Percentiles rank a stretch among this genome's conserved stretches.
phyloP scores from a whole-genome alignment of 37 sponge, comb jelly and placozoan genomes.

The Oopsacas minuta region DNA sequence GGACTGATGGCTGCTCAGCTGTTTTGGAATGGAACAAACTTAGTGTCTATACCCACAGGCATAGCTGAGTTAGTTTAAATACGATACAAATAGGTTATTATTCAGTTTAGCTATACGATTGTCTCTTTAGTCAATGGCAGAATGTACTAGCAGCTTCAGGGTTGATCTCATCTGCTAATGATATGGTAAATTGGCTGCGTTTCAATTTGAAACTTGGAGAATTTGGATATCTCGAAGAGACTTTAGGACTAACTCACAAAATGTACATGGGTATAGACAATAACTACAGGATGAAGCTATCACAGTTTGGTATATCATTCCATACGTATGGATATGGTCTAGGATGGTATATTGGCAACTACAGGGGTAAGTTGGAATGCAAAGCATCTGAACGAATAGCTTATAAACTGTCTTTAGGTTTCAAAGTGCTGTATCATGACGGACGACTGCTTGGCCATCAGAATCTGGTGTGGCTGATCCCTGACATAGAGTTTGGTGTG shows the following conservation, averaged over 20 bases:
- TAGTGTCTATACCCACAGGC: neutral
- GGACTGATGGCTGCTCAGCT: neutral
- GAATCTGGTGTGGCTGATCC: neutral
- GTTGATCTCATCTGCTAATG: neutral
- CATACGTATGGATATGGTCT: conserved; percentile 1
- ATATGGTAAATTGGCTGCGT: neutral
- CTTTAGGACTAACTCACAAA: neutral
- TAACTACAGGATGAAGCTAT: neutral
- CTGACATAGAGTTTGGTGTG: neutral
- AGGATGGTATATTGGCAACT: neutral
- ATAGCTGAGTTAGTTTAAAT: neutral
- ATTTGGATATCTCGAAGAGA: neutral
- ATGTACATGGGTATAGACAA: neutral
- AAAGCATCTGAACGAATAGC: neutral
- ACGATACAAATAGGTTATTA: too few relatives aligned
- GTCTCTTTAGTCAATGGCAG: neutral
- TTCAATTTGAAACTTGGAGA: neutral
- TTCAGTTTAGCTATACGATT: neutral
- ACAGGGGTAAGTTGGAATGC: neutral
- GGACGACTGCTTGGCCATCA: neutral
- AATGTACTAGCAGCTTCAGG: neutral
- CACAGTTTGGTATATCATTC: neutral
- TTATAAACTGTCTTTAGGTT: neutral
- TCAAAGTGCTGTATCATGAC: neutral
- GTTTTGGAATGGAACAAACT: neutral